A percentile compares a stretch with the other conserved stretches of the same genome.
Conservation (phyloP, 2,888 invertebrate species). For the Andricus quercusramuli region DNA sequence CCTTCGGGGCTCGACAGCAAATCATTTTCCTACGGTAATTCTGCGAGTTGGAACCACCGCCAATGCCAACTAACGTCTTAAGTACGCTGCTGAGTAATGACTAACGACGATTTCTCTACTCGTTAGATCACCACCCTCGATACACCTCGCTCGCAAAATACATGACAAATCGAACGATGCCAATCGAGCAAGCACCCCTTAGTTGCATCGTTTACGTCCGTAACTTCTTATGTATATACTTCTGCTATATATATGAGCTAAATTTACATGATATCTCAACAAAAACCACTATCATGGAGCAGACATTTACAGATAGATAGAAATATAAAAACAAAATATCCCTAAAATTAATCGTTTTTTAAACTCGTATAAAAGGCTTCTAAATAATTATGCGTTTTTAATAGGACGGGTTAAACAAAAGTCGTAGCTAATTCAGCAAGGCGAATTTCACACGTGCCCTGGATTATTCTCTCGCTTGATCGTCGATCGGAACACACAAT, state of each 20-base stretch:
- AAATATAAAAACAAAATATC: constrained; percentile 75
- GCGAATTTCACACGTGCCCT: constrained; percentile 30
- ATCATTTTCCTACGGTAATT: constrained; percentile 41
- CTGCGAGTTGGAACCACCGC: constrained; percentile 26
- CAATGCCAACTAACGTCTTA: constrained; percentile 61
- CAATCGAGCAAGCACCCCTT: constrained; percentile 13
- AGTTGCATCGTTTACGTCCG: constrained; percentile 63
- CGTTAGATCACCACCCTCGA: constrained; percentile 68
- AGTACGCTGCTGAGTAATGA: constrained; percentile 73
- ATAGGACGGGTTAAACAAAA: constrained; percentile 68
- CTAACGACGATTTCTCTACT: constrained; percentile 71
- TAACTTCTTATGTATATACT: constrained; percentile 58
- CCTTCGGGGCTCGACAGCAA: constrained; percentile 25
- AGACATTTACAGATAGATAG: constrained; percentile 76
- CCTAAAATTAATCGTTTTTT: constrained; percentile 70
- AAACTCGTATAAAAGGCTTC: constrained; percentile 71
- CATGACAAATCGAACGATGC: constrained; percentile 57
- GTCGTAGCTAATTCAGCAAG: constrained; percentile 44
- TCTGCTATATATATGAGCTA: constrained; percentile 66
- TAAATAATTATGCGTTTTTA: constrained; percentile 61
- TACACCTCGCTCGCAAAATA: constrained; percentile 50
- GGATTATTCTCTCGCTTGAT: constrained; percentile 7
- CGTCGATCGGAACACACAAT: constrained; percentile 48
- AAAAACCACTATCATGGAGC: constrained; percentile 74
- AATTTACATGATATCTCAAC: constrained; percentile 78